A percentile compares a stretch with the other conserved stretches of the same genome.
Conservation (phyloP, 1,140 invertebrate species). For the Glomeris maerens region DNA sequence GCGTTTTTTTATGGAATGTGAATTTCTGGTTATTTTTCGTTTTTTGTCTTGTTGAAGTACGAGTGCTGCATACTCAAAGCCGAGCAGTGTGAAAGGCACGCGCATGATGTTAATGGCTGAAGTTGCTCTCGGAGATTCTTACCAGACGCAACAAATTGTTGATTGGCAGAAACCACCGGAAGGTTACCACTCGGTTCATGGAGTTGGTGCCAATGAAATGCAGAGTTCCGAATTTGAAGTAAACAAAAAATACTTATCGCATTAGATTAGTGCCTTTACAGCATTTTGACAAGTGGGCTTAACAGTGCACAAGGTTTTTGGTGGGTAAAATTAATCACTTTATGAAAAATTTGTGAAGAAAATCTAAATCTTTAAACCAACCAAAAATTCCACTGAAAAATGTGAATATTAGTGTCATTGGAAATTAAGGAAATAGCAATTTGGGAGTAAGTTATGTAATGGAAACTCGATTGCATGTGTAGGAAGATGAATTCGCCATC, state of each 20-base stretch:
- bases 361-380: too few species aligned
- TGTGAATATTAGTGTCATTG: background rate
- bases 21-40: too few species aligned
- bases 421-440: background rate
- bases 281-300: too few species aligned
- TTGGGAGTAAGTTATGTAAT: background rate
- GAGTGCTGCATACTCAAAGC: slow-evolving; percentile 18
- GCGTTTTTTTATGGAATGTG: too few species aligned
- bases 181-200: slow-evolving; percentile 29
- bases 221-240: slow-evolving; percentile 21
- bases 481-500: slow-evolving; percentile 31
- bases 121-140: slow-evolving; percentile 27
- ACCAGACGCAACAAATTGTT: slow-evolving; percentile 18
- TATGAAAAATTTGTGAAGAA: too few species aligned
- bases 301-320: too few species aligned
- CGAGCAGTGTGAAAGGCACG: slow-evolving; percentile 23
- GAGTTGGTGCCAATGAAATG: slow-evolving; percentile 20
- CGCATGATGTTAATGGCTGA: slow-evolving; percentile 27
- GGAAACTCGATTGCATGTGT: background rate
- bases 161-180: slow-evolving; percentile 24
- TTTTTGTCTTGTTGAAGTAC: too few species aligned
- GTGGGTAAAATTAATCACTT: too few species aligned
- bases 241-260: background rate
- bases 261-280: background rate
- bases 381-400: too few species aligned